Conservation (phyloP, 2,113 vertebrate genomes). For the Pycnonotus jocosus region DNA sequence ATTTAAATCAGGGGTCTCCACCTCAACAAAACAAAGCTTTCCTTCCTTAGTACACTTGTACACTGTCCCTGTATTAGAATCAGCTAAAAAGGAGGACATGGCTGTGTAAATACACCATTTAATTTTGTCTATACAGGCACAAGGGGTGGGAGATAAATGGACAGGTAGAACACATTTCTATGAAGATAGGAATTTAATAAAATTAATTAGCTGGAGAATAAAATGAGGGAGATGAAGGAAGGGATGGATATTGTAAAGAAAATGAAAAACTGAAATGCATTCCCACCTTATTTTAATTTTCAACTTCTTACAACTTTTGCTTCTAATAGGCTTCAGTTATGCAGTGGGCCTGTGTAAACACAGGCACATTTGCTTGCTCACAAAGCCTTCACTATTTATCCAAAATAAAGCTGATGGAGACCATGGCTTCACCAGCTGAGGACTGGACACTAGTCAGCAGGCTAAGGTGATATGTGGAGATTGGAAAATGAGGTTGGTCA, state of each 20-base stretch:
- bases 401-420: background rate
- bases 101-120: background rate
- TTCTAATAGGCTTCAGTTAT: background rate
- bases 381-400: background rate
- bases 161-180: background rate
- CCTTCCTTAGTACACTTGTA: background rate
- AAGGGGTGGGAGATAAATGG: background rate
- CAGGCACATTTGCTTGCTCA: background rate
- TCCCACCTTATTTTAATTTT: background rate
- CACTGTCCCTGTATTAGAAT: background rate
- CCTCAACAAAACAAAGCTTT: background rate
- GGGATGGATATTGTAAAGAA: background rate
- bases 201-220: background rate
- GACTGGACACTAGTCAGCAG: background rate
- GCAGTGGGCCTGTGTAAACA: background rate
- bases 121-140: background rate
- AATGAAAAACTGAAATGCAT: background rate
- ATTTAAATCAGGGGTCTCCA: background rate
- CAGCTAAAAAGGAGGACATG: background rate
- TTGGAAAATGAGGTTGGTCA: background rate
- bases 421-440: background rate
- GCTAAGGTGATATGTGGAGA: background rate
- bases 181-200: background rate
- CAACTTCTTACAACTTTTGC: background rate
- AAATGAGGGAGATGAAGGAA: background rate